These are phyloP conservation scores for Aporophyla nigra DNA, from an alignment of 2,888 invertebrate genomes.

Conservation along the genomic window DNA sequence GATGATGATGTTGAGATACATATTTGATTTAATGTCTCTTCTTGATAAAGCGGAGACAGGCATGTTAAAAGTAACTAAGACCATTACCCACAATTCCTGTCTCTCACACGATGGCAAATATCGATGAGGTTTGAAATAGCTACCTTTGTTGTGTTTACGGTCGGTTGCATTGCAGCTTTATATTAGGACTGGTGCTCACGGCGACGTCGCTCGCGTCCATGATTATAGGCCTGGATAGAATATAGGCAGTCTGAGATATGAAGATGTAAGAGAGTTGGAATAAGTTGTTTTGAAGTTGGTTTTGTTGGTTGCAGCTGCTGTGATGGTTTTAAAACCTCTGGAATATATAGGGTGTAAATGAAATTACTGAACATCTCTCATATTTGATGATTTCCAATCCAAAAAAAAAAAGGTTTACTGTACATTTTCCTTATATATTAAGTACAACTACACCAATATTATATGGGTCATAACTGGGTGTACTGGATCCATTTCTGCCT, in stretches of 20 bases:
- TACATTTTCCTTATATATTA: no score
- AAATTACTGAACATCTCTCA: no score
- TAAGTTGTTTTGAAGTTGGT: constrained; percentile 15
- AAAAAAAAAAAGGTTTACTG: no score
- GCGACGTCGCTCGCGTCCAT: constrained; percentile 13
- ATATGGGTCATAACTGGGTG: no score
- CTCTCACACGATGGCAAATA: background rate
- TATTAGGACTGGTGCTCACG: constrained; percentile 23
- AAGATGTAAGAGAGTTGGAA: constrained; percentile 10
- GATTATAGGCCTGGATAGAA: constrained; percentile 20
- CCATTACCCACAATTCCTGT: background rate
- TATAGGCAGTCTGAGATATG: background rate
- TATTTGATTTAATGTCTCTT: no score
- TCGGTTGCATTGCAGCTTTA: constrained; percentile 28
- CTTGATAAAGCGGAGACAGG: no score
- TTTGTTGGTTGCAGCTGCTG: background rate
- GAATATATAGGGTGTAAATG: no score
- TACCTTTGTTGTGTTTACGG: constrained; percentile 33
- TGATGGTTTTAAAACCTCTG: background rate
- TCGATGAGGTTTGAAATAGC: constrained; percentile 32
- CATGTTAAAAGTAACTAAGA: background rate
- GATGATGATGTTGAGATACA: no score
- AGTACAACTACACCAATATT: no score
- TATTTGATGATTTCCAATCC: no score
- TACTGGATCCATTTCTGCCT: no score